Evolutionary conservation across 2,888 invertebrate genomes (phyloP).

Genomic region (Ferdinandea cuprea): DNA sequence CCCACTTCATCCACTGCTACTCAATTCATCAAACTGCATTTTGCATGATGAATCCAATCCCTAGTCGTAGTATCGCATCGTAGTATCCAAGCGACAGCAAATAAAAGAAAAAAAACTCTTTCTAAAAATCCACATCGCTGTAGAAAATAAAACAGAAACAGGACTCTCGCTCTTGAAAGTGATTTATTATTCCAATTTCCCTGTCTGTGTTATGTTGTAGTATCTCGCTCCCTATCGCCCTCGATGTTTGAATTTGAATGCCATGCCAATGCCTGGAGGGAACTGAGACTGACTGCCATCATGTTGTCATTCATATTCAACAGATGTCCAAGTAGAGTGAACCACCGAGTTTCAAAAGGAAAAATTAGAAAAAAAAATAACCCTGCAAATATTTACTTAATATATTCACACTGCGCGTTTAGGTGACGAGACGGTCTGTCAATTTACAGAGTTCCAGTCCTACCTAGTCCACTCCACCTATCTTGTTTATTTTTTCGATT

Average conservation of each 20-base stretch:
- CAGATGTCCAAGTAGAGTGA: conserved; percentile 64
- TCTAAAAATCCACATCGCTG: too few relatives aligned
- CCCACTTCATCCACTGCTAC: conserved; percentile 13
- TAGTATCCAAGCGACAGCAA: background rate
- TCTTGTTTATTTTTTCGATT: conserved; percentile 29
- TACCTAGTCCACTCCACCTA: conserved; percentile 6
- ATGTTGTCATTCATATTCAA: conserved; percentile 68
- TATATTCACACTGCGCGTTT: conserved; percentile 68
- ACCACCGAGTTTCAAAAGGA: conserved; percentile 20
- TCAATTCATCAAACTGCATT: conserved; percentile 68
- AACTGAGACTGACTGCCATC: conserved; percentile 37
- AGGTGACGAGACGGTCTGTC: conserved; percentile 71
- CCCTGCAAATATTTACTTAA: conserved; percentile 68
- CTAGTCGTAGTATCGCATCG: background rate
- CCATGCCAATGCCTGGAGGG: conserved; percentile 46
- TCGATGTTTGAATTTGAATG: conserved; percentile 1
- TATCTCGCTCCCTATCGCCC: conserved; percentile 2
- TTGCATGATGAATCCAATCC: conserved; percentile 53
- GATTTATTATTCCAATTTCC: conserved; percentile 73
- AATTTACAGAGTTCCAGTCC: conserved; percentile 56
- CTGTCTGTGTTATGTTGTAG: conserved; percentile 24
- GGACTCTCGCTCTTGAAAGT: conserved; percentile 34
- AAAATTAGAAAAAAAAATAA: conserved; percentile 14
- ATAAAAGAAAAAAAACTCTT: background rate
- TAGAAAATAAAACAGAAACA: background rate